Conservation (phyloP, 2,113 vertebrate species). For the Thryonomys swinderianus region DNA sequence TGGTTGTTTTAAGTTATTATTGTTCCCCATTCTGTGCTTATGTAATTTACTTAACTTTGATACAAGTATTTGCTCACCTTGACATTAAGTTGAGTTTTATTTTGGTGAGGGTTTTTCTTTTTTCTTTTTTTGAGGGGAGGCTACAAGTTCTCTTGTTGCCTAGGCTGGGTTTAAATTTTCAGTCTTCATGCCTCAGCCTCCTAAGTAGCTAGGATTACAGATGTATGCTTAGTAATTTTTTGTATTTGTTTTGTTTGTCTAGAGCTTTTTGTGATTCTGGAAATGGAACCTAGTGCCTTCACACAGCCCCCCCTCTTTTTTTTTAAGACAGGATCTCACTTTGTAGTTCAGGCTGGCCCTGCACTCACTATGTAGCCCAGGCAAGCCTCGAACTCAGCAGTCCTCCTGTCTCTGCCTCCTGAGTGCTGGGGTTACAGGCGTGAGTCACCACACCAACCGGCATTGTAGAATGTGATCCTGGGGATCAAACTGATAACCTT, state of each 20-base stretch:
- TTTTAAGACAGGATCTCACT: background rate
- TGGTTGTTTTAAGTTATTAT: background rate
- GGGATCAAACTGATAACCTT: too few species aligned
- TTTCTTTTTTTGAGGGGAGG: background rate
- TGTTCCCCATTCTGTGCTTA: background rate
- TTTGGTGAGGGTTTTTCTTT: background rate
- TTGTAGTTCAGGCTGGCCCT: too few species aligned
- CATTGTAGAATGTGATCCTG: too few species aligned
- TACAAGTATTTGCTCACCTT: background rate
- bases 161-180: background rate
- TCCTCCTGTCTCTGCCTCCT: background rate
- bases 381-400: background rate
- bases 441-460: background rate
- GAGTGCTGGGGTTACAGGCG: background rate
- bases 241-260: background rate
- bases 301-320: background rate
- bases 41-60: background rate
- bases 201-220: background rate
- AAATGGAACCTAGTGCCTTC: background rate
- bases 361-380: background rate
- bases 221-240: background rate
- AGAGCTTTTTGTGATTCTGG: background rate
- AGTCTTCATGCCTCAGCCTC: background rate
- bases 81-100: background rate
- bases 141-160: background rate